Evolutionary conservation across 2,888 invertebrate species (phyloP), one percentile per base, ranked within the genome.

Genomic region (Nasonia oneida): DNA sequence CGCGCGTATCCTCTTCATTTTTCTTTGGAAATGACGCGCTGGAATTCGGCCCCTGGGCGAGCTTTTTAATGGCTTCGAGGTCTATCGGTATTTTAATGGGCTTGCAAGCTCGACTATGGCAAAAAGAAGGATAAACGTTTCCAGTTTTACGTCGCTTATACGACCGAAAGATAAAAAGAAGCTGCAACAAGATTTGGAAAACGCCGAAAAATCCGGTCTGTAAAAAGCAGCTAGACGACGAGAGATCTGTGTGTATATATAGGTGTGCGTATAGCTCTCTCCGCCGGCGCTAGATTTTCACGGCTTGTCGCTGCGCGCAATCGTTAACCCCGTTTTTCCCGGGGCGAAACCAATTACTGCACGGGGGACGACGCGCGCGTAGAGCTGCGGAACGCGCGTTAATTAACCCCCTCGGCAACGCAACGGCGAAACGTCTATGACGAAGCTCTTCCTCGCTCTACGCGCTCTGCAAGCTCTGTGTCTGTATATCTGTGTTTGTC

Each of bases 321-420:
- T 53, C 71, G 53, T 81, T 81, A 50, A 57, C 80, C 47, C 42
- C 57, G 53, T 81, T 73, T 50, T 81, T 81, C 71, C 75, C 23
- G 42, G 6, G 33, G 29, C 64, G 33, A 70, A 83, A 83, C 70
- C 76, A 83, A 83, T 83, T 83, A 77, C 53, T 29, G 15, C 29
- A 23, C 37, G 47, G 23, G 47, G 67, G 67, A 47, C 50, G 53
- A 15, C 80, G 37, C 5, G 67, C 23, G 73, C 57, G 73, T 47
- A 47, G 73, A 73, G 42, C 47, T 23, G 42, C 74, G 29, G 71
- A 53, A 53, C 47, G 83, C 53, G 76, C 42, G 83, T 83, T 83
- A 77, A 83, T 83, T 83, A 83, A 83, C 70, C 75, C 82, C 82
- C 74, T 33, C 64, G 50, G 70, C 8, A 5, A 18, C 18, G 42